Evolutionary conservation across 1,140 invertebrate species (phyloP), one percentile per base, ranked within the genome.

Genomic region (Anagrus nilaparvatae): DNA sequence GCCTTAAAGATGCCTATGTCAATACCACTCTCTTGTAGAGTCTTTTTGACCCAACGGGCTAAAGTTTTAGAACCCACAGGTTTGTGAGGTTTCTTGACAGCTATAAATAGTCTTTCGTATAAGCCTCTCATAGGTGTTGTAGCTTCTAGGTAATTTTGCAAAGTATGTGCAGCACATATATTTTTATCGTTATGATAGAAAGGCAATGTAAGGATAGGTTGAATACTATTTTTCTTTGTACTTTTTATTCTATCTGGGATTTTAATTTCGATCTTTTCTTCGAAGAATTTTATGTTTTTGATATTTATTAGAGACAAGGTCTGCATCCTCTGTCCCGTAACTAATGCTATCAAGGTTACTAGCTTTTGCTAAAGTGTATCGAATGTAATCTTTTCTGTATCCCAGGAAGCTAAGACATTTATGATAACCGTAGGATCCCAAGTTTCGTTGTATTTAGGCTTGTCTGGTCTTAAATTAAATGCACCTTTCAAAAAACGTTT

Each of bases 261-360:
- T 3, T 1, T 5, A 2, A 25, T 38, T 28, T 27, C 14, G 9
- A 38, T 7, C n/a, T 38, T 7, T n/a, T 8, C 9, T 17, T 17
- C 21, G 5, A 12, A 28, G 3, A 5, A 27, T 28, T 16, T 38
- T 14, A 38, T 25, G 12, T 38, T 28, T n/a, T 14, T 16, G 20
- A 38, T 38, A 16, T 38, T 18, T 4, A 38, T 38, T 40, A 38
- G 14, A 12, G 36, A 38, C 25, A 38, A 38, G 12, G 36, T 28
- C 24, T 38, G 36, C 36, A 40, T 31, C 4, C 21, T 25, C 12
- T 38, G 36, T 2, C 36, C 36, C 5, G 36, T 38, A 9, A 17
- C 17, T 17, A 38, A 18, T 3, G 36, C 36, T 12, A 38, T 10
- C 5, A 38, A 16, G 2, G 23, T 6, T 16, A 38, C 28, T 38